phyloP scores from a whole-genome alignment of 2,797 vertebrate species.

The Gallinago solitaria region DNA sequence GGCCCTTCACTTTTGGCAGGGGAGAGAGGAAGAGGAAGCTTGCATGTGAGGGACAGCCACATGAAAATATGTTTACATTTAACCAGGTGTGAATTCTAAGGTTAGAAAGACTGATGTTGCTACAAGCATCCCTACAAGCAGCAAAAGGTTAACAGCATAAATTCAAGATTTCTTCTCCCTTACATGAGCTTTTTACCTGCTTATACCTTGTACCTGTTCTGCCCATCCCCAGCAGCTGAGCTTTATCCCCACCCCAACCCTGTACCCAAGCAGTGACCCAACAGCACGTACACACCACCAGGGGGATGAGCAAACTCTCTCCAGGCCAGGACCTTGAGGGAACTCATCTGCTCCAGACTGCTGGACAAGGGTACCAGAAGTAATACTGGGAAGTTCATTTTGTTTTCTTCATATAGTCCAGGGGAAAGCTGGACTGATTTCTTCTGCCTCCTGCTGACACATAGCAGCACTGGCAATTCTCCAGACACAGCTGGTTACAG shows the following conservation, averaged over 20 bases:
- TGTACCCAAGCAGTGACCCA: neutral
- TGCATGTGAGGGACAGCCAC: neutral
- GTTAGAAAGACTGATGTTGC: neutral
- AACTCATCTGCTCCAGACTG: neutral
- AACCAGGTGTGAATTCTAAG: neutral
- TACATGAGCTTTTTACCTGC: fast-evolving
- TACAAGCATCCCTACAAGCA: neutral
- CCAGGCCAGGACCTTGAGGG: neutral
- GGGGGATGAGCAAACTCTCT: neutral
- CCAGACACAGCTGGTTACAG: neutral
- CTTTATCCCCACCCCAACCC: neutral
- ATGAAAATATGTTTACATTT: neutral
- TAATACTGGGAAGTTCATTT: neutral
- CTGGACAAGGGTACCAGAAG: neutral
- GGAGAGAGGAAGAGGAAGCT: fast-evolving
- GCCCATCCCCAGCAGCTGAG: neutral
- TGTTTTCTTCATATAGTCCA: neutral
- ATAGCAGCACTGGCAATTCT: neutral
- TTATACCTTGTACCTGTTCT: neutral
- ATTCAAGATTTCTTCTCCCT: neutral
- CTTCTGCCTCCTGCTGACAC: neutral
- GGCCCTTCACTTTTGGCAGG: neutral
- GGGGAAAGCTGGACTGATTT: neutral
- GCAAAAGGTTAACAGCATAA: neutral
- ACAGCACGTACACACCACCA: fast-evolving